Conservation (phyloP, 2,113 vertebrate species). For the Perca flavescens region DNA sequence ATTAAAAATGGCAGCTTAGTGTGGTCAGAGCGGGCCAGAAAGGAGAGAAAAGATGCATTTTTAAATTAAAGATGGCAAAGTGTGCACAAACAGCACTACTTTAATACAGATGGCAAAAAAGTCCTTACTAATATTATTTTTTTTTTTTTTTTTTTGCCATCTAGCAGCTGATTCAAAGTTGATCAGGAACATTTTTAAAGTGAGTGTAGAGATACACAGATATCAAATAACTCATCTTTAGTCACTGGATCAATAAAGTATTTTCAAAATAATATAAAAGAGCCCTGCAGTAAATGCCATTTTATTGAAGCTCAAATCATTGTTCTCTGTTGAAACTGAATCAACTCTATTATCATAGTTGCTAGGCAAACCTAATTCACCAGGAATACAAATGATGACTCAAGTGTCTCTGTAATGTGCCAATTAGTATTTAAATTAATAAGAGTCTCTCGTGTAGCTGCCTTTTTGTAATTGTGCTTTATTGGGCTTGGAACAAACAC, state of each 20-base stretch:
- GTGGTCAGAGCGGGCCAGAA: background rate
- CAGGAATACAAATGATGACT: slow-evolving; percentile 16
- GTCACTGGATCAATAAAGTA: background rate
- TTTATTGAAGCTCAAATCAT: background rate
- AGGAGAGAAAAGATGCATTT: background rate
- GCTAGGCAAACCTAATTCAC: slow-evolving; percentile 20
- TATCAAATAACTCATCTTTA: background rate
- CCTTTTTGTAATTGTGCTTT: slow-evolving; percentile 51
- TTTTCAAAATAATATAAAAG: background rate
- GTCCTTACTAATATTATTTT: no score
- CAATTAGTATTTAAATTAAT: slow-evolving; percentile 66
- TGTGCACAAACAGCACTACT: background rate
- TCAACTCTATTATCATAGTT: slow-evolving; percentile 16
- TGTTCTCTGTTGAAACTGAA: slow-evolving; percentile 8
- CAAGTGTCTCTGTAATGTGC: slow-evolving; percentile 59
- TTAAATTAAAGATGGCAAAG: background rate
- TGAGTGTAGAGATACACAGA: background rate
- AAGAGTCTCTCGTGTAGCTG: slow-evolving; percentile 36
- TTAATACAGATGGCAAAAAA: no score
- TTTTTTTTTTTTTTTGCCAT: no score
- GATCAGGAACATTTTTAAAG: background rate
- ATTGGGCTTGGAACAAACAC: slow-evolving; percentile 26
- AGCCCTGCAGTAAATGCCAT: background rate
- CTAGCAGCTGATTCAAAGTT: background rate
- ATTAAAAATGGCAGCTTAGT: background rate